These are phyloP conservation scores for Entomobrya multifasciata DNA, from an alignment of 2,888 invertebrate genomes.

Conservation along the genomic window DNA sequence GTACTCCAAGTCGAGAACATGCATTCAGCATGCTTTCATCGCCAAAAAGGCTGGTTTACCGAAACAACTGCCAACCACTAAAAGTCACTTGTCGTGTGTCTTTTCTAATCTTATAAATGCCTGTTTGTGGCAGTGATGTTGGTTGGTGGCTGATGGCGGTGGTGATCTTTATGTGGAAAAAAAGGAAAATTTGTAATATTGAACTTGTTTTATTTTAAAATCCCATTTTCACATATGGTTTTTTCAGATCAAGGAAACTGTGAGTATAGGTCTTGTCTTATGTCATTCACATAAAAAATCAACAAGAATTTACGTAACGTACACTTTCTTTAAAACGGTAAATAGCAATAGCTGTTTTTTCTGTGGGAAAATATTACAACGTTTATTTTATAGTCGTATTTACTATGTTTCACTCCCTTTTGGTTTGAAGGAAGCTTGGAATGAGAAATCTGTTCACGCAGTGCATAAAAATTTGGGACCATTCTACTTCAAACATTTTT, in stretches of 20 bases:
- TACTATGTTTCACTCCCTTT: neutral
- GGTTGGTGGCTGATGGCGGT: constrained; percentile 18
- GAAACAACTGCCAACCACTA: constrained; percentile 39
- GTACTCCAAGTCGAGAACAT: neutral
- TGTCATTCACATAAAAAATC: neutral
- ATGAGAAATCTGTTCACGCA: neutral
- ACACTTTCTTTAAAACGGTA: neutral
- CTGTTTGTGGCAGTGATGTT: constrained; percentile 25
- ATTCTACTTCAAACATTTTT: neutral
- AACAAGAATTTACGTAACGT: neutral
- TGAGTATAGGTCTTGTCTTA: constrained; percentile 50
- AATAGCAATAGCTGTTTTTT: neutral
- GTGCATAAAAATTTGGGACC: neutral
- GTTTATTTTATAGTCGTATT: constrained; percentile 14
- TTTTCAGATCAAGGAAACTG: constrained; percentile 53
- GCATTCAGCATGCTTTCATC: neutral
- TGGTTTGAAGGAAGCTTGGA: neutral
- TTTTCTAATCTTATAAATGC: neutral
- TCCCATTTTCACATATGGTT: neutral
- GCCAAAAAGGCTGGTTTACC: constrained; percentile 1
- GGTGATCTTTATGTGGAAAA: neutral
- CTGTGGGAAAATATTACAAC: neutral
- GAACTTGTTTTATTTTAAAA: constrained; percentile 46
- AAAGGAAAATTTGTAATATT: constrained; percentile 25
- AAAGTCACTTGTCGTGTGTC: constrained; percentile 26